phyloP scores from a whole-genome alignment of 2,113 vertebrate species.

The Oxygymnocypris stewartii region DNA sequence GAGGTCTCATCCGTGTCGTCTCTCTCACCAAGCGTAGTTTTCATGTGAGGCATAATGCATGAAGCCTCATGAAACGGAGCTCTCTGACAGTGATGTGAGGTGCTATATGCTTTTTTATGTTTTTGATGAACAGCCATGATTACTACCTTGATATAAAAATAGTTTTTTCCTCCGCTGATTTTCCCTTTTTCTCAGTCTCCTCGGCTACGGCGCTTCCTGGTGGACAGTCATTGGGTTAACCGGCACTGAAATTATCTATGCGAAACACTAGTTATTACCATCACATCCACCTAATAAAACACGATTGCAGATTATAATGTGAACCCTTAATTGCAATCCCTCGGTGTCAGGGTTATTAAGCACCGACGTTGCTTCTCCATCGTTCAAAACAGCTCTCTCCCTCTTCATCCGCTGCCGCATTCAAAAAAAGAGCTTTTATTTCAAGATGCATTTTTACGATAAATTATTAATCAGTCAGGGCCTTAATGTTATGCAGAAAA shows the following conservation, averaged over 20 bases:
- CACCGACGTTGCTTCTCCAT: constrained; percentile 48
- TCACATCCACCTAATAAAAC: constrained; percentile 62
- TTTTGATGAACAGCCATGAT: constrained; percentile 50
- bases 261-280: constrained; percentile 59
- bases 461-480: constrained; percentile 63
- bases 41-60: constrained; percentile 47
- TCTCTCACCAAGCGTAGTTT: constrained; percentile 46
- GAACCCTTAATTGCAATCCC: constrained; percentile 65
- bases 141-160: constrained; percentile 55
- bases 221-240: constrained; percentile 48
- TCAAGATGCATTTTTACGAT: constrained; percentile 60
- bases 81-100: constrained; percentile 44
- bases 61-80: constrained; percentile 52
- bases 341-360: constrained; percentile 61
- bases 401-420: not conserved
- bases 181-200: not conserved
- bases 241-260: constrained; percentile 41
- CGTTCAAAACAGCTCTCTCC: constrained; percentile 41
- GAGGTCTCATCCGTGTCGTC: constrained; percentile 40
- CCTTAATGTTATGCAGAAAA: constrained; percentile 63
- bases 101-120: constrained; percentile 46
- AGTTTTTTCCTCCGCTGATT: not conserved
- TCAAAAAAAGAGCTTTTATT: constrained; percentile 56
- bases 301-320: constrained; percentile 63
- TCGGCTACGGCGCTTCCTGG: not conserved